Conservation (phyloP, 2,113 vertebrate genomes). For the Pampusana beccarii region DNA sequence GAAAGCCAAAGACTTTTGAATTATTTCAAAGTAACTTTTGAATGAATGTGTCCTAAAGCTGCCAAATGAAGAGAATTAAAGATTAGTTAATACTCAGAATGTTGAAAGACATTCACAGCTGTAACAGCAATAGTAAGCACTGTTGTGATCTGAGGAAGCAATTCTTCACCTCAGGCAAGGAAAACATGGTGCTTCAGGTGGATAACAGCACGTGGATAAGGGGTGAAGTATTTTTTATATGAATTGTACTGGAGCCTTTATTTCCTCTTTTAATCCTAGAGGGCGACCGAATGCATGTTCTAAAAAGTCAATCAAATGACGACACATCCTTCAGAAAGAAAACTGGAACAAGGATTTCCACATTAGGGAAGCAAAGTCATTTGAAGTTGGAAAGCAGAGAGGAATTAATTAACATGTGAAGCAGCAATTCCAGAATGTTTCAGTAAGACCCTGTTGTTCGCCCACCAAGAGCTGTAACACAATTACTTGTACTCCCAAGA, state of each 20-base stretch:
- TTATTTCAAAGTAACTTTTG: not conserved
- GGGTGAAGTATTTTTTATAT: not conserved
- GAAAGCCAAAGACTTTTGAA: not conserved
- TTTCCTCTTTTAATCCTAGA: not conserved
- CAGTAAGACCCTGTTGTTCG: not conserved
- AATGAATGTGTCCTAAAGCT: not conserved
- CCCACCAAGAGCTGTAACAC: not conserved
- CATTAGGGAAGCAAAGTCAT: not conserved
- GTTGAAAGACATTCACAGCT: not conserved
- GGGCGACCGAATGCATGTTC: not conserved
- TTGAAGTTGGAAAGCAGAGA: not conserved
- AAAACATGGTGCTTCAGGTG: not conserved
- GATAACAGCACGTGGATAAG: not conserved
- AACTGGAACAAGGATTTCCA: not conserved
- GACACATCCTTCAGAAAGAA: not conserved
- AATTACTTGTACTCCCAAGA: not conserved
- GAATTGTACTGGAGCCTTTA: not conserved
- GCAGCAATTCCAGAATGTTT: not conserved
- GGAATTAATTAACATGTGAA: not conserved
- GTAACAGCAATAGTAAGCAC: not conserved
- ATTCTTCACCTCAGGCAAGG: not conserved
- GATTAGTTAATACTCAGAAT: not conserved
- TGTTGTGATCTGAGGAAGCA: not conserved
- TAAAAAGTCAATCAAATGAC: not conserved
- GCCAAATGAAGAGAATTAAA: not conserved